A percentile compares a stretch with the other conserved stretches of the same genome.
Conservation (phyloP, 2,888 invertebrate species). For the Eupithecia inturbata region DNA sequence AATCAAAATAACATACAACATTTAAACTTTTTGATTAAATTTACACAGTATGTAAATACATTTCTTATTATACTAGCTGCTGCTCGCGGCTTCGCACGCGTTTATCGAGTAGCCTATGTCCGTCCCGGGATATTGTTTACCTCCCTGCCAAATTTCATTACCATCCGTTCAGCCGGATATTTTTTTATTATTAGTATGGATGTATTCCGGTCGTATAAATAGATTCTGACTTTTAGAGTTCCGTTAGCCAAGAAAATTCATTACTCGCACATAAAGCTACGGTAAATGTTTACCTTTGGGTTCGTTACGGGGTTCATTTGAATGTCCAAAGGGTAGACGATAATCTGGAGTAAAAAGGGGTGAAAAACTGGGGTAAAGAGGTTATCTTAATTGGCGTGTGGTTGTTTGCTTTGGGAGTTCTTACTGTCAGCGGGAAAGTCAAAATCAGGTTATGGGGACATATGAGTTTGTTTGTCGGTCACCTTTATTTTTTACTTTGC, state of each 20-base stretch:
- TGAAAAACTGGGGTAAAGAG: slow-evolving; percentile 13
- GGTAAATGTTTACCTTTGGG: slow-evolving; percentile 31
- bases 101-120: too few species aligned
- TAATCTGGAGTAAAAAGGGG: slow-evolving; percentile 30
- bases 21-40: too few species aligned
- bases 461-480: not conserved
- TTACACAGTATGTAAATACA: too few species aligned
- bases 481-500: too few species aligned
- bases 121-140: too few species aligned
- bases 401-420: not conserved
- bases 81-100: too few species aligned
- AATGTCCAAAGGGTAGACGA: slow-evolving; percentile 25
- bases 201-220: slow-evolving; percentile 3
- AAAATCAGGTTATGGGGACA: too few species aligned
- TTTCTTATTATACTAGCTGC: too few species aligned
- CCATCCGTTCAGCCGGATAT: too few species aligned
- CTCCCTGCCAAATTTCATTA: too few species aligned
- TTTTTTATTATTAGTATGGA: not conserved
- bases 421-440: not conserved
- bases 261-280: slow-evolving; percentile 26
- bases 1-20: too few species aligned
- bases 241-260: slow-evolving; percentile 31
- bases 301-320: slow-evolving; percentile 35
- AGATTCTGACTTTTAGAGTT: slow-evolving; percentile 9
- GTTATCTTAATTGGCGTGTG: slow-evolving; percentile 5